phyloP scores from a whole-genome alignment of 2,113 vertebrate genomes.

The Pitta sordida region DNA sequence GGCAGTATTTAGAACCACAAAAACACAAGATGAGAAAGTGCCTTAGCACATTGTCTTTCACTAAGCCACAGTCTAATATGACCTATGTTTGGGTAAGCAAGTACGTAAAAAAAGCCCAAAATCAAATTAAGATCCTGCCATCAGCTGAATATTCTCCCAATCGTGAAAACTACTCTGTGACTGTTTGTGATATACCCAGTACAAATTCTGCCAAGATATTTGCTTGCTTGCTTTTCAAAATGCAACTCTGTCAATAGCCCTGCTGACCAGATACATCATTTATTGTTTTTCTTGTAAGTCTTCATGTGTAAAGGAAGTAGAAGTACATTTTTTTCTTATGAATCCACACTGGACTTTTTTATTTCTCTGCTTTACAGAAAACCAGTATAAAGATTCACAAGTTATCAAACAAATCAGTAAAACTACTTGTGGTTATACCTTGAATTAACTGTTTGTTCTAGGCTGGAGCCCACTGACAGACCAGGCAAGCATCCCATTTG shows the following conservation, averaged over 20 bases:
- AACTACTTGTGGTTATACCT: constrained; percentile 34
- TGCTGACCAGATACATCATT: neutral
- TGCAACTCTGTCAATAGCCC: neutral
- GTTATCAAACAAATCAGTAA: neutral
- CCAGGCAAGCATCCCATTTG: constrained; percentile 33
- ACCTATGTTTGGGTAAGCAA: neutral
- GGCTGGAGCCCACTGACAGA: constrained; percentile 50
- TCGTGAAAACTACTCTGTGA: neutral
- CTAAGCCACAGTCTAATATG: neutral
- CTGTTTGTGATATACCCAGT: neutral
- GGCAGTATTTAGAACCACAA: neutral
- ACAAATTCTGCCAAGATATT: neutral
- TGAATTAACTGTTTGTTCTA: constrained; percentile 54
- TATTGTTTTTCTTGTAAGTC: neutral
- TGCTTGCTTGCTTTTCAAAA: neutral
- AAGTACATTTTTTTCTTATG: neutral
- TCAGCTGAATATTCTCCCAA: neutral
- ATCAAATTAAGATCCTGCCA: neutral
- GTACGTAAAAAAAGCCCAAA: neutral
- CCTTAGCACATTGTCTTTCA: neutral
- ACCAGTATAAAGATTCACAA: neutral
- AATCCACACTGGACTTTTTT: neutral
- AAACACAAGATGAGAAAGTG: neutral
- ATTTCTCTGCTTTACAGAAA: neutral
- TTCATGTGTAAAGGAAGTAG: neutral